phyloP scores from a whole-genome alignment of 2,797 vertebrate species.

The Choloepus didactylus region DNA sequence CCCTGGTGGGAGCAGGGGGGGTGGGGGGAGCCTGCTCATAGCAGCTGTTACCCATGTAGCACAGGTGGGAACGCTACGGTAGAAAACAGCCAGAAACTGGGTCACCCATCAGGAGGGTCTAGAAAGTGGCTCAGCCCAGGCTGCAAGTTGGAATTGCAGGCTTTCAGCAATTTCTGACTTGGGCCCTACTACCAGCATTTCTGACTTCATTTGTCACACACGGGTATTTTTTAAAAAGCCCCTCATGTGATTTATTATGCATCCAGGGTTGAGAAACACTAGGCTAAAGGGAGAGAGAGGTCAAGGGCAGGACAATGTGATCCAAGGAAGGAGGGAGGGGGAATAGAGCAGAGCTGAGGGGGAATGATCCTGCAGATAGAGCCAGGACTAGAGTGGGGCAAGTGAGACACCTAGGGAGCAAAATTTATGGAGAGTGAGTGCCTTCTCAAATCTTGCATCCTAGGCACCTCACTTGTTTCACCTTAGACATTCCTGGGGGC shows the following conservation, averaged over 20 bases:
- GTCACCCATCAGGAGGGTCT: background rate
- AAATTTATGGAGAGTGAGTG: background rate
- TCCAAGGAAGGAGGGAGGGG: background rate
- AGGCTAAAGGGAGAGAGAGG: background rate
- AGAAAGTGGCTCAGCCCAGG: background rate
- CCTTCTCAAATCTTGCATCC: background rate
- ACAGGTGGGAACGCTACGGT: background rate
- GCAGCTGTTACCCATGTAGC: constrained; percentile 40
- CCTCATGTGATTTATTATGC: background rate
- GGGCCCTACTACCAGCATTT: background rate
- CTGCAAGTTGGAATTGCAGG: background rate
- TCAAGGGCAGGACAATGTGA: background rate
- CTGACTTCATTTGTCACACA: background rate
- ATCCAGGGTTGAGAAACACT: background rate
- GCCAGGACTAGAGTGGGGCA: background rate
- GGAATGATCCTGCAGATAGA: background rate
- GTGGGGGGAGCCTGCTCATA: background rate
- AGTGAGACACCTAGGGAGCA: background rate
- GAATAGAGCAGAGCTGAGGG: background rate
- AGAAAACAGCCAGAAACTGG: constrained; percentile 52
- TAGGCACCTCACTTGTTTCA: background rate
- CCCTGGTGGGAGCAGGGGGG: background rate
- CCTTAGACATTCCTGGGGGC: background rate
- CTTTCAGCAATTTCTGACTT: constrained; percentile 8
- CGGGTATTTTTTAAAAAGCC: background rate